Evolutionary conservation across 2,797 vertebrate species (phyloP).

Genomic region (Pagetopsis macropterus): DNA sequence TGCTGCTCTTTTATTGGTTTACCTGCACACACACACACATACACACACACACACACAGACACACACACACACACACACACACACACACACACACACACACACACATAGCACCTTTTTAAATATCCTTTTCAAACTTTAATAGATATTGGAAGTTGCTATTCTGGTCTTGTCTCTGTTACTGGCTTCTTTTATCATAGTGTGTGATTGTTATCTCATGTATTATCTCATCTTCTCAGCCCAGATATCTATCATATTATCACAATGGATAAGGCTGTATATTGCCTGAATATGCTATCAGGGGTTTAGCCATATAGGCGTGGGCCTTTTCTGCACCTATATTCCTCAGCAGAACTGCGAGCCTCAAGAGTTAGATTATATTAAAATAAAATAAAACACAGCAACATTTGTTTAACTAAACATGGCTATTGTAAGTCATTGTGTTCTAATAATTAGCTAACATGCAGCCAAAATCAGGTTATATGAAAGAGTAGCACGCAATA

Average conservation of each 20-base stretch:
- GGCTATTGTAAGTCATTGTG: no score
- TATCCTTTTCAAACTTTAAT: constrained; percentile 68
- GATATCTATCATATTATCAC: constrained; percentile 69
- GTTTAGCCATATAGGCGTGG: constrained; percentile 22
- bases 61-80: constrained; percentile 17
- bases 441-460: neutral
- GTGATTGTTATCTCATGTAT: constrained; percentile 55
- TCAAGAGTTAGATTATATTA: neutral
- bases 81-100: constrained; percentile 3
- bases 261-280: constrained; percentile 55
- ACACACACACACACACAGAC: constrained; percentile 32
- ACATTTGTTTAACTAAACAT: neutral
- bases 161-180: constrained; percentile 42
- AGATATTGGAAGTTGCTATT: constrained; percentile 66
- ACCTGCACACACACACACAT: constrained; percentile 31
- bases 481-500: constrained; percentile 8
- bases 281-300: constrained; percentile 52
- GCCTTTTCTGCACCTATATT: constrained; percentile 45
- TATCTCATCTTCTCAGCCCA: constrained; percentile 65
- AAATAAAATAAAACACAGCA: constrained; percentile 19
- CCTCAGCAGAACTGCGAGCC: constrained; percentile 18
- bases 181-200: constrained; percentile 54
- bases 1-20: constrained; percentile 60
- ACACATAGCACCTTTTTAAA: constrained; percentile 45
- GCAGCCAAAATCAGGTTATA: neutral